phyloP scores from a whole-genome alignment of 2,888 invertebrate species.

The Macaria liturata region DNA sequence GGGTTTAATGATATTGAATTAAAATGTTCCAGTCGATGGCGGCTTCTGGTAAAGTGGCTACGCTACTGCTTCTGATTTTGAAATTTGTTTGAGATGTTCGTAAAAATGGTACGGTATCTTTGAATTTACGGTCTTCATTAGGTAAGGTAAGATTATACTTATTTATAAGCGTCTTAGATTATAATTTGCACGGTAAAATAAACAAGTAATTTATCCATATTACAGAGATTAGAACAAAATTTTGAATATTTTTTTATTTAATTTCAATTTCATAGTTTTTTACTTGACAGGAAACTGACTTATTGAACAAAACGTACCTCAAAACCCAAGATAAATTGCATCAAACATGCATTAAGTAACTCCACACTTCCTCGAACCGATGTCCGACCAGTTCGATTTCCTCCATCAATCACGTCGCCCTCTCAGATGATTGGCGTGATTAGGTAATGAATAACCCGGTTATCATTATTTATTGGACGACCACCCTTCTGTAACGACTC shows the following conservation, averaged over 20 bases:
- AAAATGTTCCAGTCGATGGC: constrained; percentile 13
- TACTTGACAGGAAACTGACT: too few relatives aligned
- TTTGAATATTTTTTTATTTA: too few relatives aligned
- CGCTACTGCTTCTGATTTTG: too few relatives aligned
- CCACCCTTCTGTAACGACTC: constrained; percentile 28
- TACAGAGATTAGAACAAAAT: too few relatives aligned
- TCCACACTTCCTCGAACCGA: constrained; percentile 19
- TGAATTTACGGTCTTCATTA: too few relatives aligned
- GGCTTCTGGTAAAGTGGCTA: constrained; percentile 2
- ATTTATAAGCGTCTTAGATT: too few relatives aligned
- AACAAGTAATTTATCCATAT: too few relatives aligned
- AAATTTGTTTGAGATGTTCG: too few relatives aligned
- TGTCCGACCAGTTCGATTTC: constrained; percentile 20
- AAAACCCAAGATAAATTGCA: background rate
- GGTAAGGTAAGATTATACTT: too few relatives aligned
- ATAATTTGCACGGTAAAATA: too few relatives aligned
- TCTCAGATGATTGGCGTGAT: constrained; percentile 43
- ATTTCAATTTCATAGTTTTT: too few relatives aligned
- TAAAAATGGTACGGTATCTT: too few relatives aligned
- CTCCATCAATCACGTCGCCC: constrained; percentile 48
- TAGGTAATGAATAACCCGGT: constrained; percentile 50
- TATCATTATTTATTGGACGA: constrained; percentile 42
- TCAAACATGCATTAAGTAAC: constrained; percentile 12
- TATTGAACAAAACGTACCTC: background rate
- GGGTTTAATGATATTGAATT: constrained; percentile 27